phyloP scores from a whole-genome alignment of 2,888 invertebrate genomes.

The Nipponacmea schrenckii region DNA sequence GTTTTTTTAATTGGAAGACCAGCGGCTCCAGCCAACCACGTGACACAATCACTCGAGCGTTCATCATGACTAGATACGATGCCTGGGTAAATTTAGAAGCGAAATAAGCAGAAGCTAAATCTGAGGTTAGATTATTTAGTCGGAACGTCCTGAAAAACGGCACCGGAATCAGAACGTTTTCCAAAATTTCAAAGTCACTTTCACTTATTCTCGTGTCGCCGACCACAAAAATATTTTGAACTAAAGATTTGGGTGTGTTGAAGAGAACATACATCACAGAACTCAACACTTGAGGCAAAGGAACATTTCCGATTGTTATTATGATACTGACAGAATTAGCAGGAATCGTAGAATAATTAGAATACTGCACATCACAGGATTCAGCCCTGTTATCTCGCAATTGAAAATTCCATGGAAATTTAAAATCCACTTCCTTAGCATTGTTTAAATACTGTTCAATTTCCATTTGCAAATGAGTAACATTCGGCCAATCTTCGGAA shows the following conservation, averaged over 20 bases:
- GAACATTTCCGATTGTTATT: neutral
- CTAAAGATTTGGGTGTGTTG: neutral
- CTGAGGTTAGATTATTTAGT: neutral
- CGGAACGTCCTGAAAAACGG: neutral
- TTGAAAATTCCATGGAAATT: neutral
- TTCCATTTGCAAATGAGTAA: too few species aligned
- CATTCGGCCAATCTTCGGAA: too few species aligned
- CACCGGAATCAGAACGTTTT: neutral
- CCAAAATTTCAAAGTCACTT: neutral
- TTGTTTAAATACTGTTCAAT: too few species aligned
- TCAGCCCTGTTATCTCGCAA: neutral
- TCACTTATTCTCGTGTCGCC: neutral
- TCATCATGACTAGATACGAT: neutral
- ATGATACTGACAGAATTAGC: neutral
- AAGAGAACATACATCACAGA: neutral
- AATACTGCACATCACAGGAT: neutral
- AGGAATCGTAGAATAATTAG: neutral
- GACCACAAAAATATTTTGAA: neutral
- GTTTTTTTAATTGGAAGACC: neutral
- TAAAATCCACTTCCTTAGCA: too few species aligned
- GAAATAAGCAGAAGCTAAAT: neutral
- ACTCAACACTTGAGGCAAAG: neutral
- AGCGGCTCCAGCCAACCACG: neutral
- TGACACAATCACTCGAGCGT: neutral
- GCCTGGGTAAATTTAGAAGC: neutral